Evolutionary conservation across 2,797 vertebrate genomes (phyloP).

Genomic region (Ctenopoma kingsleyae): DNA sequence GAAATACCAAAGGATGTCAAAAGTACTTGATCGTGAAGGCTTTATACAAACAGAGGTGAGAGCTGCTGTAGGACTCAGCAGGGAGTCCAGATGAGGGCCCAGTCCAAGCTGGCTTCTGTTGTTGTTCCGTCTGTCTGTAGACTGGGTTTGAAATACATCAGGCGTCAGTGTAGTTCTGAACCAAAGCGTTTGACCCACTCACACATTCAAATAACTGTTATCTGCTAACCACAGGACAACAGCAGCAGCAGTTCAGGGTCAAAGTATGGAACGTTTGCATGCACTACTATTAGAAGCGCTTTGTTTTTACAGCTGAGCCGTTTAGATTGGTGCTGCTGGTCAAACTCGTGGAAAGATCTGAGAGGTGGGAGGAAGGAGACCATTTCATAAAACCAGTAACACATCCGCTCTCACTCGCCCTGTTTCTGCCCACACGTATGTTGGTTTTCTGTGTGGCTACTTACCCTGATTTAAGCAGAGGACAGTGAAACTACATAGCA

Average conservation of each 20-base stretch:
- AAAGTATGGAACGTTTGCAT: neutral
- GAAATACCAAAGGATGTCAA: no score
- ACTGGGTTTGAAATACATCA: neutral
- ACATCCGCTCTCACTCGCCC: neutral
- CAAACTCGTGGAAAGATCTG: constrained; percentile 4
- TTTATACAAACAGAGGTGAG: neutral
- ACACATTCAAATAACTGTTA: neutral
- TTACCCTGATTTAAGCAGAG: neutral
- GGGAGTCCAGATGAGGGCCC: neutral
- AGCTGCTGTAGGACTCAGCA: neutral
- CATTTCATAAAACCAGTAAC: constrained; percentile 4
- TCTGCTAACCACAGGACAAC: neutral
- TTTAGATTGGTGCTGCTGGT: neutral
- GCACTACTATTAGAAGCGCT: neutral
- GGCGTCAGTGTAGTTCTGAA: neutral
- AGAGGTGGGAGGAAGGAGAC: constrained; percentile 19
- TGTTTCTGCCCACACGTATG: neutral
- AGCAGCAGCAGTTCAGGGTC: constrained; percentile 10
- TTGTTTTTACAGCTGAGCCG: constrained; percentile 1
- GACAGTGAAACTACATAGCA: neutral
- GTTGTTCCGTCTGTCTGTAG: neutral
- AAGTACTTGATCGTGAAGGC: no score
- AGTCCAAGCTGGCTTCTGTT: neutral
- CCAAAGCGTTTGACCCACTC: neutral
- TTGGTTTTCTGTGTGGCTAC: neutral